Percentiles rank a stretch among this genome's conserved stretches.
phyloP scores from a whole-genome alignment of 2,113 vertebrate species.

The Solea senegalensis region DNA sequence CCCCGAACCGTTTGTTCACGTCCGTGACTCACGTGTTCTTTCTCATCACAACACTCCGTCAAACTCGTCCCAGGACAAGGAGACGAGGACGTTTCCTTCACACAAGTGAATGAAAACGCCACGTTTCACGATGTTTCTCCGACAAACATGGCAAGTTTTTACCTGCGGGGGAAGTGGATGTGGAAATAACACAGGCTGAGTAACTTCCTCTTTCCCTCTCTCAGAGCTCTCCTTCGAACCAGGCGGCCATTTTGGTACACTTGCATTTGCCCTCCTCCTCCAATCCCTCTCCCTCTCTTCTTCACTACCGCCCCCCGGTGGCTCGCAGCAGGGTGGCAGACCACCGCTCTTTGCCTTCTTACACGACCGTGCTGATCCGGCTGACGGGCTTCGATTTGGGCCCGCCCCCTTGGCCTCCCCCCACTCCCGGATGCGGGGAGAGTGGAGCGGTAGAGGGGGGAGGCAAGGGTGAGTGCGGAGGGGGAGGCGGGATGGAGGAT shows the following conservation, averaged over 20 bases:
- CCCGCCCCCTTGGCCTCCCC: slow-evolving; percentile 78
- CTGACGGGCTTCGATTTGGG: slow-evolving; percentile 89
- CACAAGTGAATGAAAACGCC: slow-evolving; percentile 8
- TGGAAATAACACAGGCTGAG: slow-evolving; percentile 84
- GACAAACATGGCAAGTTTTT: slow-evolving; percentile 21
- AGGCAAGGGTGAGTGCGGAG: slow-evolving; percentile 79
- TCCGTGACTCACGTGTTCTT: slow-evolving; percentile 21
- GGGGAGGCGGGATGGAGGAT: slow-evolving; percentile 84
- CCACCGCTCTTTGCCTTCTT: slow-evolving; percentile 66
- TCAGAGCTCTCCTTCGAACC: slow-evolving; percentile 50
- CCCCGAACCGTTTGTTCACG: slow-evolving; percentile 26
- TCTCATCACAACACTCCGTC: background rate
- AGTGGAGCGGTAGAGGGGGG: slow-evolving; percentile 74
- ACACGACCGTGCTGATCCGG: slow-evolving; percentile 94
- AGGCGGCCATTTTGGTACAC: slow-evolving; percentile 53
- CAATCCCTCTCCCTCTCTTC: slow-evolving; percentile 27
- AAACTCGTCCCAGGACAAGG: background rate
- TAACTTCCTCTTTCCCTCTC: slow-evolving; percentile 73
- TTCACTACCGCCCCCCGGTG: slow-evolving; percentile 49
- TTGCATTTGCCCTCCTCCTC: slow-evolving; percentile 54
- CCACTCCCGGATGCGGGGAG: slow-evolving; percentile 80
- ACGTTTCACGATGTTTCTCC: background rate
- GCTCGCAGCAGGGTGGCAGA: slow-evolving; percentile 36
- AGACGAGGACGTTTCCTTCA: slow-evolving; percentile 24
- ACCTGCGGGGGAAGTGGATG: slow-evolving; percentile 78